Percentiles rank a stretch among this genome's conserved stretches.
Evolutionary conservation across 2,888 invertebrate species (phyloP).

Genomic region (Plemyria rubiginata): DNA sequence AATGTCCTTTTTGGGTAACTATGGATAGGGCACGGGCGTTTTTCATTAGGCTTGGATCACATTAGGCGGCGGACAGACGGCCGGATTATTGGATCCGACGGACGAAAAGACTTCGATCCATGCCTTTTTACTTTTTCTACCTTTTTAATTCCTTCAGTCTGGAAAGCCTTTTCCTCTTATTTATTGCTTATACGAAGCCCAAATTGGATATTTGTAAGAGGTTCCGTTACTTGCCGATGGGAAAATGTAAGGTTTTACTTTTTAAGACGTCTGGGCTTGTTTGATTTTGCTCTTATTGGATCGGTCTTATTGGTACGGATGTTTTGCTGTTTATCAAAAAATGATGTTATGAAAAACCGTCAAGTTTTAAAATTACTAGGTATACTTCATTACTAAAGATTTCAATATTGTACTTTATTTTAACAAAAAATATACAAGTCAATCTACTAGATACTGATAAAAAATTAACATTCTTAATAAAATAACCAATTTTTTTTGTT

Average conservation of each 20-base stretch:
- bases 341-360: too few species aligned
- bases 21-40: conserved; percentile 63
- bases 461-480: too few species aligned
- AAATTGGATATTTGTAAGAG: conserved; percentile 83
- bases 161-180: conserved; percentile 84
- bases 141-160: conserved; percentile 69
- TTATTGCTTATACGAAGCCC: conserved; percentile 84
- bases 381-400: too few species aligned
- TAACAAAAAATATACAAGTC: too few species aligned
- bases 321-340: conserved; percentile 7
- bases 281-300: conserved; percentile 44
- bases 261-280: conserved; percentile 28
- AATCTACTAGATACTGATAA: too few species aligned
- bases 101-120: conserved; percentile 82
- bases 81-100: conserved; percentile 84
- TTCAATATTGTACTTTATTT: too few species aligned
- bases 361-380: too few species aligned
- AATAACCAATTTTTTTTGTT: too few species aligned
- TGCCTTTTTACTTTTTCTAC: conserved; percentile 77
- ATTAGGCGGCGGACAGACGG: conserved; percentile 83
- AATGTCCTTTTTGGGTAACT: conserved; percentile 40
- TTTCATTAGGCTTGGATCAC: conserved; percentile 84
- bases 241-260: conserved; percentile 63
- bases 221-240: conserved; percentile 71
- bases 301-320: conserved; percentile 14